A percentile compares a stretch with the other conserved stretches of the same genome.
These are phyloP conservation scores for Steinernema hermaphroditum DNA, from an alignment of 2,888 invertebrate genomes.

Conservation along the genomic window DNA sequence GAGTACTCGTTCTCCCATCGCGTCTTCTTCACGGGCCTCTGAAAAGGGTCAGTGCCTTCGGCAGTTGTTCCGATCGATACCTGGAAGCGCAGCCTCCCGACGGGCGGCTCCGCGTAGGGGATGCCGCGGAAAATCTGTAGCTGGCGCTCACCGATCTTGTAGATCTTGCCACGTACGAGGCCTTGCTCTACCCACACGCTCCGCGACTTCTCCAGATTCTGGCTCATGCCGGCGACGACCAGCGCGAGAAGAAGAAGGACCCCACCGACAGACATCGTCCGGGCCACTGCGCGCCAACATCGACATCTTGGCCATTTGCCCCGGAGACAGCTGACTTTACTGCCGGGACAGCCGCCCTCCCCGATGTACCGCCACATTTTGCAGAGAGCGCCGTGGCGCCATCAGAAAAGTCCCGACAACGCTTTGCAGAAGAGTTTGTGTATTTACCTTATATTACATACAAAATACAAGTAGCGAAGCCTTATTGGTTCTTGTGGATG, in stretches of 20 bases:
- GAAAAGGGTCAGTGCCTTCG: slow-evolving; percentile 69
- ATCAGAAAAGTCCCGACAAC: too few relatives aligned
- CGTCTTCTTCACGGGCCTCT: slow-evolving; percentile 63
- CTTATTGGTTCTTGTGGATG: neutral
- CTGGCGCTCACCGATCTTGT: slow-evolving; percentile 47
- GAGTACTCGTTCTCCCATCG: slow-evolving; percentile 63
- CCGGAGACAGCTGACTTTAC: slow-evolving; percentile 21
- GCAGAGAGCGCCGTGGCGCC: too few relatives aligned
- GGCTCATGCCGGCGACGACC: slow-evolving; percentile 17
- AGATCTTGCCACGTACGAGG: slow-evolving; percentile 61
- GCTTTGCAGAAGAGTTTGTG: too few relatives aligned
- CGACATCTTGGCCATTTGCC: neutral
- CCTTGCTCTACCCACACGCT: slow-evolving; percentile 66
- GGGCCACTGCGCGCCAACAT: slow-evolving; percentile 19
- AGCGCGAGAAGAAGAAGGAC: neutral
- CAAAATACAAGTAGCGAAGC: neutral
- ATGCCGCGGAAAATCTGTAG: slow-evolving; percentile 73
- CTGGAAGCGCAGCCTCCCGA: slow-evolving; percentile 74
- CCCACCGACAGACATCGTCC: neutral
- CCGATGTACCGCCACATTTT: too few relatives aligned
- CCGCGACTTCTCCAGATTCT: slow-evolving; percentile 59
- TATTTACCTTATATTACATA: neutral
- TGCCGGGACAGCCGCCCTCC: slow-evolving; percentile 13
- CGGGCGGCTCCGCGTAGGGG: slow-evolving; percentile 87
- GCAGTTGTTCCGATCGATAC: slow-evolving; percentile 41